Base-by-base conservation (phyloP, 2,113 vertebrate species). In the Melanocharis versteri region DNA sequence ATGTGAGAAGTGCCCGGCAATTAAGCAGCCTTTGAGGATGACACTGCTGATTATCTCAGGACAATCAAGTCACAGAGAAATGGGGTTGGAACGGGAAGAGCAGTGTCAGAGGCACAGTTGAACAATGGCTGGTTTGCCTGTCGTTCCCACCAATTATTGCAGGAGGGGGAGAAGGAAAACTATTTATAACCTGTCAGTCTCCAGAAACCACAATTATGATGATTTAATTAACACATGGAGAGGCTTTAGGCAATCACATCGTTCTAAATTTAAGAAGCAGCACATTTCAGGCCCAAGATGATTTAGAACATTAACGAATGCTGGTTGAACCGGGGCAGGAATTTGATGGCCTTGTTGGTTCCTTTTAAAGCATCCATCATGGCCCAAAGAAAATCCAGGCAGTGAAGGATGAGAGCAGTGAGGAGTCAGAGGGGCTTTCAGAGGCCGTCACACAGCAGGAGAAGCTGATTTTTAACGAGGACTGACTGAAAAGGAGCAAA, bases 101-200 rank as follows among this genome's bases (percentile, higher is more conserved):
- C 5, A 2, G 47, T 44, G 56, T 88, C 71, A 83, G 56, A 78
- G 12, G 47, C 51, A 60, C 62, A 28, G 44, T 68, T 6, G 44
- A 83, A 96, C 93, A 94, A 93, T 64, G 87, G 47, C 69, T 87
- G 79, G 35, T 69, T 57, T 51, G 80, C 72, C 80, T 58, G 57
- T 92, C 93, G 84, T 76, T 93, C 90, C 45, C 66, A 56, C 92
- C 71, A 88, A 94, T 89, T 93, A 83, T 51, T 92, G 83, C 30
- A 24, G 62, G 73, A 44, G 27, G 62, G 84, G 75, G 81, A 56
- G 16, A 62, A 47, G 47, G 53, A 88, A 37, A 79, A 68, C 93
- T 96, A 93, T 96, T 94, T 92, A 94, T 95, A 97, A 95, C 77
- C 91, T 93, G 76, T 81, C 76, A 90, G 75, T 93, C 88, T 94